Percentiles rank a stretch among this genome's conserved stretches.
These are phyloP conservation scores for Artibeus jamaicensis DNA, from an alignment of 2,797 vertebrate species.

Conservation along the genomic window DNA sequence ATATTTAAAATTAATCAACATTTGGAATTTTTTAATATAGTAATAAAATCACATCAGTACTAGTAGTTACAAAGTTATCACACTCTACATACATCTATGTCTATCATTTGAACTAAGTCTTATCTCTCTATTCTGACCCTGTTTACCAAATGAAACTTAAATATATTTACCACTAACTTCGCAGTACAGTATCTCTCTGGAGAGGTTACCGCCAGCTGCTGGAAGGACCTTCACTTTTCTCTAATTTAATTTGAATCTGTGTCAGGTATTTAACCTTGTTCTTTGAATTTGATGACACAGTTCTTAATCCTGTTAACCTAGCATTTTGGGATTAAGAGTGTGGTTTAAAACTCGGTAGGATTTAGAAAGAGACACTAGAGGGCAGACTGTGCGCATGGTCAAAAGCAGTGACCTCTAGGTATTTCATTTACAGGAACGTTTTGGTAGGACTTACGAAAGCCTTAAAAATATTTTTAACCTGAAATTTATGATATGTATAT, in stretches of 20 bases:
- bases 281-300: slow-evolving; percentile 83
- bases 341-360: slow-evolving; percentile 47
- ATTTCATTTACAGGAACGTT: not conserved
- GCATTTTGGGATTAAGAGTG: slow-evolving; percentile 74
- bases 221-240: slow-evolving; percentile 71
- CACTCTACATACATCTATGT: slow-evolving; percentile 48
- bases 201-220: slow-evolving; percentile 63
- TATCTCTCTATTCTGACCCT: not conserved
- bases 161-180: slow-evolving; percentile 80
- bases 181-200: slow-evolving; percentile 60
- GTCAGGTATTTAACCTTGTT: slow-evolving; percentile 80
- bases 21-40: slow-evolving; percentile 33
- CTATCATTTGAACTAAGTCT: slow-evolving; percentile 35
- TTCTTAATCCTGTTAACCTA: slow-evolving; percentile 84
- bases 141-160: not conserved
- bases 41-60: not conserved
- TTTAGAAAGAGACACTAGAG: slow-evolving; percentile 79
- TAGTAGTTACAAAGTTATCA: not conserved
- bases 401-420: not conserved
- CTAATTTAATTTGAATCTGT: slow-evolving; percentile 75
- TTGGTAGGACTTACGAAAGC: not conserved
- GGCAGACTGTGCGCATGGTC: slow-evolving; percentile 67
- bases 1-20: slow-evolving; percentile 25
- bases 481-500: not conserved
- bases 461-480: not conserved